Base-by-base conservation (phyloP, 2,113 vertebrate species). In the Patagioenas fasciata region DNA sequence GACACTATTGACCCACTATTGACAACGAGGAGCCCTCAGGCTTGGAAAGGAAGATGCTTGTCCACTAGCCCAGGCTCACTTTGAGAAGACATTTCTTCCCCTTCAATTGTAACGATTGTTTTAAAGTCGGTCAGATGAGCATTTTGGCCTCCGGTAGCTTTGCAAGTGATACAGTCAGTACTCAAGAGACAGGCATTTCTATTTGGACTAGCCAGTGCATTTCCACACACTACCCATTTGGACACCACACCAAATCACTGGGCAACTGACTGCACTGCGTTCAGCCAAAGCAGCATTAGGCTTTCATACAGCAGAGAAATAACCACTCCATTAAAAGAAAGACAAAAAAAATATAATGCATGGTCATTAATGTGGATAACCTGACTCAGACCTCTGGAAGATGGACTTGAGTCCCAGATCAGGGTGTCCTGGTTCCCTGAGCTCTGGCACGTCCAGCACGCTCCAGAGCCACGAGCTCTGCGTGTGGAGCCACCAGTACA, bases 401-500 rank as follows among this genome's bases (percentile, higher is more conserved):
- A 21, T 7, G 38, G 54, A 88, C 32, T 23, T 24, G 34, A 79
- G 26, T 38, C 36, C 40, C 3, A 3, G 42, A 78, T 44, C 42
- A 44, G 48, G 48, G 31, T 9, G 7, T 24, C 53, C 60, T 16
- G 4, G 21, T 48, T 51, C 42, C 16, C 44, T 13, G 28, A 58
- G 19, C 19, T 88, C 85, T 53, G 75, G 60, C 14, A 2, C 26
- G 42, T 26, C 44, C 85, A 79, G 56, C 26, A 34, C 0, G 2
- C 64, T 71, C 36, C 57, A 64, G 53, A 93, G 81, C 32, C 48
- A 74, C 56, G 3, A 77, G 47, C 34, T 26, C 56, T 24, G 24
- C 5, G 3, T 10, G 48, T 18, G 32, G 21, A 69, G 36, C 47
- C 56, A 64, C 56, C 69, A 65, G 5, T 1, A n/a, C 0, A 1